Evolutionary conservation across 35 echinoderm and acorn worm genomes (phyloP), one percentile per base, ranked within the genome.

Genomic region (Chiridota heheva): DNA sequence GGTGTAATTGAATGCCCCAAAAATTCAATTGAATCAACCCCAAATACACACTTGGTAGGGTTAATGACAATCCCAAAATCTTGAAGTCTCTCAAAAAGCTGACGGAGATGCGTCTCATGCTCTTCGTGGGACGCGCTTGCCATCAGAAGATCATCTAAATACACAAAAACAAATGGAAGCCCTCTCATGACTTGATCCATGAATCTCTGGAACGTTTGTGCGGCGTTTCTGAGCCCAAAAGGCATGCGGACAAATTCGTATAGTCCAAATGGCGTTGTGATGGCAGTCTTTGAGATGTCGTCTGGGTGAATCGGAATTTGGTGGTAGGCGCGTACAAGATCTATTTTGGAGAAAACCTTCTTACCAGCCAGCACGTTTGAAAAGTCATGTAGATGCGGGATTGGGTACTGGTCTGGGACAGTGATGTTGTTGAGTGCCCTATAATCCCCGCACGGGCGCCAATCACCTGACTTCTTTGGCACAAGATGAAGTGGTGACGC

Each of bases 381-480:
- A 33, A 80, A 81, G 43, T 87, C 85, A 15, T 87, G 74, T 13
- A 87, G 32, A 51, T 81, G 85, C 20, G 85, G 85, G 20, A 87
- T 67, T 24, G 85, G 85, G 22, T 81, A 80, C 13, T 42, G 27
- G 47, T 87, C 73, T 18, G 60, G 60, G 2, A 68, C 28, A 0
- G 59, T 81, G 20, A 27, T 27, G 46, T 58, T 63, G 44, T 86
- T 86, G 13, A 86, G 70, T 5, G 83, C 83, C 27, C 83, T 72
- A 49, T 86, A 86, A 64, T 86, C 70, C 0, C 69, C 71, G 77
- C 83, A 86, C 2, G 81, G 81, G 16, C 83, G 33, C 77, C 90
- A 92, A 72, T 92, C 78, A 6, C 67, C 83, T 24, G 82, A 42
- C 43, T 78, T 72, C 35, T 90, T 90, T 34, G 88, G 71, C 1